Conservation (phyloP, 2,888 invertebrate genomes). For the Lasioglossum leucozonium region DNA sequence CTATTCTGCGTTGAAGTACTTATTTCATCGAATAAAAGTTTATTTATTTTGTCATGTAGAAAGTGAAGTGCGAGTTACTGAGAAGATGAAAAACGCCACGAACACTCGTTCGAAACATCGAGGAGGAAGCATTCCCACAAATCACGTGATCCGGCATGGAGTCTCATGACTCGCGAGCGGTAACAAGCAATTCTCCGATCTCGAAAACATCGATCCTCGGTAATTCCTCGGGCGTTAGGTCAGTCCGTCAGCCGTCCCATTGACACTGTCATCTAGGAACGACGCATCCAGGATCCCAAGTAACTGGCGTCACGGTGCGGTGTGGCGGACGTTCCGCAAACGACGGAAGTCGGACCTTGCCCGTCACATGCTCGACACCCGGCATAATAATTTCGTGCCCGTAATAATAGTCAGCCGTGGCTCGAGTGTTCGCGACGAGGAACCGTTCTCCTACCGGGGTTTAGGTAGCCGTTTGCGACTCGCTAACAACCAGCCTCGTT, state of each 20-base stretch:
- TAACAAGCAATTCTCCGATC: slow-evolving; percentile 9
- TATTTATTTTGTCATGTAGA: too few relatives aligned
- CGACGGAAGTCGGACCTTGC: slow-evolving; percentile 25
- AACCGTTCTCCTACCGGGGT: neutral
- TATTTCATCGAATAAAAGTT: too few relatives aligned
- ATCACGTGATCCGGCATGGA: neutral
- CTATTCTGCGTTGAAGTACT: too few relatives aligned
- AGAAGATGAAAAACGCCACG: too few relatives aligned
- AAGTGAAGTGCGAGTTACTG: too few relatives aligned
- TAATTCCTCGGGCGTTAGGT: slow-evolving; percentile 20
- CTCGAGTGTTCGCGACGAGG: neutral
- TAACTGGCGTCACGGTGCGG: slow-evolving; percentile 25
- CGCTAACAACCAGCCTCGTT: slow-evolving; percentile 44
- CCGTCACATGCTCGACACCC: slow-evolving; percentile 43
- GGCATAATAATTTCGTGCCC: slow-evolving; percentile 64
- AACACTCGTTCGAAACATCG: too few relatives aligned
- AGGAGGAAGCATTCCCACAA: neutral
- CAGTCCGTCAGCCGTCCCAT: slow-evolving; percentile 16
- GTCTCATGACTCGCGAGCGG: neutral
- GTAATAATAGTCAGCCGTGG: neutral
- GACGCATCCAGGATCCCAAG: slow-evolving; percentile 18
- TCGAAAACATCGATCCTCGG: slow-evolving; percentile 5
- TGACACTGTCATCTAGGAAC: slow-evolving; percentile 3
- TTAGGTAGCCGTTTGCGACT: neutral
- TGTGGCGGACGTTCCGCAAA: slow-evolving; percentile 24